A percentile compares a stretch with the other conserved stretches of the same genome.
phyloP scores from a whole-genome alignment of 2,888 invertebrate species.

The Blastobasis lacticolella region DNA sequence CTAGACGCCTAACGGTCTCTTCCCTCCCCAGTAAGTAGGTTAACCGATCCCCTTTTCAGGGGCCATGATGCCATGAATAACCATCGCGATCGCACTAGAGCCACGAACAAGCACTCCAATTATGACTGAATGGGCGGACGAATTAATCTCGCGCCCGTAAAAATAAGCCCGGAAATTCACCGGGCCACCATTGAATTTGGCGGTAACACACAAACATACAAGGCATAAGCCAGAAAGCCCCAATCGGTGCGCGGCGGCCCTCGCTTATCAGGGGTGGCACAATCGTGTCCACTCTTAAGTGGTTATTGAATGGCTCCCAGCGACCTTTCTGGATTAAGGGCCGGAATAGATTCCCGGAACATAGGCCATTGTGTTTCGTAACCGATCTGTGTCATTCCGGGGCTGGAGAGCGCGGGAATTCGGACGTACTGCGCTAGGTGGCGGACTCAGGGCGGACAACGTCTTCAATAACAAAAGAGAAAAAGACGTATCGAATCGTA shows the following conservation, averaged over 20 bases:
- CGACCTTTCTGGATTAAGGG: constrained; percentile 64
- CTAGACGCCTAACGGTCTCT: too few relatives aligned
- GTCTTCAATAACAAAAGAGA: too few relatives aligned
- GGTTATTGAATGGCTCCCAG: constrained; percentile 60
- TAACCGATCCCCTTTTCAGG: too few relatives aligned
- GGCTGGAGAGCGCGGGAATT: constrained; percentile 19
- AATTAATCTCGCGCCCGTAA: neutral
- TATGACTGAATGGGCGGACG: neutral
- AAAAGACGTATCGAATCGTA: too few relatives aligned
- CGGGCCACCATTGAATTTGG: neutral
- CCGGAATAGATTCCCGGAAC: constrained; percentile 47
- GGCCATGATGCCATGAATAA: neutral
- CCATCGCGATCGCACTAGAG: neutral
- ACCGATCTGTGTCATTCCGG: constrained; percentile 43
- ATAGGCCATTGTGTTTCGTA: constrained; percentile 47
- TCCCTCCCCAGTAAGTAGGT: too few relatives aligned
- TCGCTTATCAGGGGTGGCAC: constrained; percentile 43
- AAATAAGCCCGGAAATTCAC: neutral
- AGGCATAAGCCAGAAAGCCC: constrained; percentile 4
- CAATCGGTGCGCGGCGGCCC: constrained; percentile 18
- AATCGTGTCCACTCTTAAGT: constrained; percentile 55
- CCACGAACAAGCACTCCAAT: neutral
- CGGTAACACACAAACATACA: neutral
- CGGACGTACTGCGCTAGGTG: constrained; percentile 1
- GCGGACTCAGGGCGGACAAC: too few relatives aligned